phyloP scores from a whole-genome alignment of 2,888 invertebrate genomes.

The Thereva unica region DNA sequence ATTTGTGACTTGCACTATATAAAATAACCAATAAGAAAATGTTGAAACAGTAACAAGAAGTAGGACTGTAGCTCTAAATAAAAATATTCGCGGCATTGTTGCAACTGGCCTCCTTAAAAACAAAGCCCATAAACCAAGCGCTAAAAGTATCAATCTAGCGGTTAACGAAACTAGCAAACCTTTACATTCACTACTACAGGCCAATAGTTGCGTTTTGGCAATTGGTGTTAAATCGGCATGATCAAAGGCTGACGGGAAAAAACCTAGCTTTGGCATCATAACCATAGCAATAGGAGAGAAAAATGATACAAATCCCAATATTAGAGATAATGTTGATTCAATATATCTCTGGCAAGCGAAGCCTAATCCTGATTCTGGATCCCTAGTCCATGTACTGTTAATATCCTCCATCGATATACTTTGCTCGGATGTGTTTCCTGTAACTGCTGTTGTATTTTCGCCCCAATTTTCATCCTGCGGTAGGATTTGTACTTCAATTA shows the following conservation, averaged over 20 bases:
- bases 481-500: conserved; percentile 93
- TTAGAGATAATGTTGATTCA: conserved; percentile 77
- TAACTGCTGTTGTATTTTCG: conserved; percentile 96
- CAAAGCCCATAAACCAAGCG: conserved; percentile 90
- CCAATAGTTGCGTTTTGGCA: conserved; percentile 70
- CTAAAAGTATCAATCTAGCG: conserved; percentile 86
- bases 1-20: conserved; percentile 87
- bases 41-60: conserved; percentile 87
- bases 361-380: conserved; percentile 72
- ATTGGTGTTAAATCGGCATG: conserved; percentile 69
- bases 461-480: conserved; percentile 99
- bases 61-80: conserved; percentile 87
- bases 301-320: conserved; percentile 82
- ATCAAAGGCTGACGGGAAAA: conserved; percentile 75
- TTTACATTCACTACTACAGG: conserved; percentile 92
- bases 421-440: conserved; percentile 94
- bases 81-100: conserved; percentile 87
- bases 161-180: conserved; percentile 88
- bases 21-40: conserved; percentile 98
- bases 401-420: conserved; percentile 93
- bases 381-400: conserved; percentile 81
- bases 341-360: conserved; percentile 81
- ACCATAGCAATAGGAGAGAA: conserved; percentile 95
- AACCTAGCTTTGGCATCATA: conserved; percentile 86
- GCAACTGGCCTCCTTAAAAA: conserved; percentile 84